These are phyloP conservation scores for Zaprionus ornatus DNA, from an alignment of 1,140 invertebrate genomes.

Conservation along the genomic window DNA sequence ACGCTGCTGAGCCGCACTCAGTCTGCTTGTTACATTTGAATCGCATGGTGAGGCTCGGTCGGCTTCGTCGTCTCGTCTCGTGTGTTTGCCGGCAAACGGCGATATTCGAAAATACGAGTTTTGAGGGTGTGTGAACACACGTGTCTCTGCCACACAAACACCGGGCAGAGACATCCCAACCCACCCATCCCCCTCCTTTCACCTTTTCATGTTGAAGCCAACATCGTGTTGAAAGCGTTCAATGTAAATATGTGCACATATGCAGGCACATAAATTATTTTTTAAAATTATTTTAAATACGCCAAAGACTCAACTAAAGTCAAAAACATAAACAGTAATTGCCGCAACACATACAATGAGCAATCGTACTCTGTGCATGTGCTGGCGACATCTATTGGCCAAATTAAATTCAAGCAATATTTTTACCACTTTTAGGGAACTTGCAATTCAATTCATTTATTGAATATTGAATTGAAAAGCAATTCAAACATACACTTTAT, in stretches of 20 bases:
- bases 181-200: not conserved
- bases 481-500: not conserved
- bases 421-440: not conserved
- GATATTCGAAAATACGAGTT: conserved; percentile 52
- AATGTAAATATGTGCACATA: conserved; percentile 57
- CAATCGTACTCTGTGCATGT: not conserved
- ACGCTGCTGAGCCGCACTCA: conserved; percentile 51
- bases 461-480: not conserved
- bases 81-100: conserved; percentile 50
- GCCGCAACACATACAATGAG: conserved; percentile 1
- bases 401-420: not conserved
- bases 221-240: conserved; percentile 45
- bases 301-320: conserved; percentile 61
- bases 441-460: not conserved
- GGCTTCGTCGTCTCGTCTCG: conserved; percentile 57
- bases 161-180: not conserved
- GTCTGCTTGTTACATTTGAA: conserved; percentile 63
- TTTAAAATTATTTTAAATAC: conserved; percentile 69
- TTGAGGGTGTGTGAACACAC: conserved; percentile 19
- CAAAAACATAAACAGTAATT: conserved; percentile 54
- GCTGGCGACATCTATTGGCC: conserved; percentile 48
- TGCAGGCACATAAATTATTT: conserved; percentile 71
- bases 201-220: not conserved
- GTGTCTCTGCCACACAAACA: conserved; percentile 20
- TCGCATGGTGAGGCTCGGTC: conserved; percentile 63